These are phyloP conservation scores for Rhamphomyia laevipes DNA, from an alignment of 2,888 invertebrate genomes.

Conservation along the genomic window DNA sequence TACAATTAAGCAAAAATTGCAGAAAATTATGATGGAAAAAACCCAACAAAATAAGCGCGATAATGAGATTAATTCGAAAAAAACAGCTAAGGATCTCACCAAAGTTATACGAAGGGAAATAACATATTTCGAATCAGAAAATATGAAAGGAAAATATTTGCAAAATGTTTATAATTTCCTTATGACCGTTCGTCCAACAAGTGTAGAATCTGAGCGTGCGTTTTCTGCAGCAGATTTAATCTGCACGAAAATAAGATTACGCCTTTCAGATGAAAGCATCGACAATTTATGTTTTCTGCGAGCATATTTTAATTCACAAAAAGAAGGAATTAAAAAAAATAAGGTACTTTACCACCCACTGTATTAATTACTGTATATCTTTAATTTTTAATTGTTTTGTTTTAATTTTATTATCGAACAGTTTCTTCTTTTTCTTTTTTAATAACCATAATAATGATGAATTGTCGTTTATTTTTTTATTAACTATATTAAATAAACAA, in stretches of 20 bases:
- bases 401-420: neutral
- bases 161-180: constrained; percentile 1
- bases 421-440: too few relatives aligned
- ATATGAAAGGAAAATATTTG: neutral
- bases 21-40: neutral
- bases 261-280: too few relatives aligned
- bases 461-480: too few relatives aligned
- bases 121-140: neutral
- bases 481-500: too few relatives aligned
- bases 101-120: neutral
- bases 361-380: neutral
- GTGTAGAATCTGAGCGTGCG: too few relatives aligned
- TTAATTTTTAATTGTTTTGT: neutral
- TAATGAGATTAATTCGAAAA: neutral
- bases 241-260: constrained; percentile 1
- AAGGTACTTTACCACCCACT: neutral
- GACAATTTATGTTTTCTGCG: too few relatives aligned
- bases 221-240: constrained; percentile 2
- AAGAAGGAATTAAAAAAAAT: neutral
- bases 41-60: neutral
- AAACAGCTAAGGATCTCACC: neutral
- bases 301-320: too few relatives aligned
- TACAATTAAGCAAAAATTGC: too few relatives aligned
- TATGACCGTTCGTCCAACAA: constrained; percentile 1
- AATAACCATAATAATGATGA: too few relatives aligned